Evolutionary conservation across 2,113 vertebrate genomes (phyloP).

Genomic region (Solea senegalensis): DNA sequence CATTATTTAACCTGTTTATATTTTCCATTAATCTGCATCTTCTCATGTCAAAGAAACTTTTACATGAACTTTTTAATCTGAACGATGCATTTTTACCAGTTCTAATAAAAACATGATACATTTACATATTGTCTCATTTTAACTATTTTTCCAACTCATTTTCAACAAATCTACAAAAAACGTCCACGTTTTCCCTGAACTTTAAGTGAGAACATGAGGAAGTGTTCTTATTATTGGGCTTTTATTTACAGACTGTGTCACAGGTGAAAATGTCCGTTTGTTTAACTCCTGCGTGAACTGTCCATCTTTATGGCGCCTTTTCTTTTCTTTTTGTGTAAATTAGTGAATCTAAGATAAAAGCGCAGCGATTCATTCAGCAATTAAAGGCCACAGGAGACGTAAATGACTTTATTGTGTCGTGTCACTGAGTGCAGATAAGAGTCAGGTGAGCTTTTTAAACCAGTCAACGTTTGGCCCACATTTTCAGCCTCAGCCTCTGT

Average conservation of each 20-base stretch:
- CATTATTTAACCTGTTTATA: too few relatives aligned
- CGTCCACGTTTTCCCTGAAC: too few relatives aligned
- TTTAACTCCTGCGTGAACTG: conserved; percentile 22
- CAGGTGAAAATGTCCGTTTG: conserved; percentile 6
- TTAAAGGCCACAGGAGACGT: background rate
- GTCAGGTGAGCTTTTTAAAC: background rate
- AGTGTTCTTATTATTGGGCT: background rate
- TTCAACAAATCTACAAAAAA: too few relatives aligned
- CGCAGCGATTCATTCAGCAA: conserved; percentile 1
- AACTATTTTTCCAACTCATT: too few relatives aligned
- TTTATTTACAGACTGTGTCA: background rate
- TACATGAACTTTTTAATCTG: too few relatives aligned
- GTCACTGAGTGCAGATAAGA: conserved; percentile 15
- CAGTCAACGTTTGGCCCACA: background rate
- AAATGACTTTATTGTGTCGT: background rate
- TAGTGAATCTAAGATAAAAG: conserved; percentile 24
- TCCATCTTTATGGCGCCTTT: conserved; percentile 13
- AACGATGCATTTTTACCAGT: too few relatives aligned
- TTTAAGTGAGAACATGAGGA: too few relatives aligned
- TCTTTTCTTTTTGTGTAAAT: background rate
- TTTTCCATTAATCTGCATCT: too few relatives aligned
- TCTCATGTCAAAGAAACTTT: too few relatives aligned
- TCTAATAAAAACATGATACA: too few relatives aligned
- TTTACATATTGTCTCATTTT: too few relatives aligned
- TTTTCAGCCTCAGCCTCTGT: background rate